Evolutionary conservation across 2,797 vertebrate species (phyloP).

Genomic region (Nyctibius grandis): DNA sequence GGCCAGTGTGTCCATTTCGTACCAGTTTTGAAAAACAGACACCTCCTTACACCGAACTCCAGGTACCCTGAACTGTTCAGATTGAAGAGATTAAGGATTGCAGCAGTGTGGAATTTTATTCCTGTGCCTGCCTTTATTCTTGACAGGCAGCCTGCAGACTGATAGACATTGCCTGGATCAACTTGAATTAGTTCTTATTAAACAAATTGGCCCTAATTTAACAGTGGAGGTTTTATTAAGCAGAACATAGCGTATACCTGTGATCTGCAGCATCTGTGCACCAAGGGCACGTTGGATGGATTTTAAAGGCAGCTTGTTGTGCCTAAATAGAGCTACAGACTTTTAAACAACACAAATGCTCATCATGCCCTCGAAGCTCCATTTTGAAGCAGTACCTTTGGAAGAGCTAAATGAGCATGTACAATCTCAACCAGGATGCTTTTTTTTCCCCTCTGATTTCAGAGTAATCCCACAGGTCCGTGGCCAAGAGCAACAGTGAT

Average conservation of each 20-base stretch:
- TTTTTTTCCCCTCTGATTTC: rapidly evolving
- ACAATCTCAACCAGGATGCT: not conserved
- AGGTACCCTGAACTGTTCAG: not conserved
- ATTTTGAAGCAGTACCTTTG: not conserved
- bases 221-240: not conserved
- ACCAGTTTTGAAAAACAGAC: not conserved
- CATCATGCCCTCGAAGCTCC: not conserved
- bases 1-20: not conserved
- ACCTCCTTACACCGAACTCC: not conserved
- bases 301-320: not conserved
- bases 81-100: not conserved
- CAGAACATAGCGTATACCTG: not conserved
- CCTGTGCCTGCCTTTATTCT: not conserved
- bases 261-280: not conserved
- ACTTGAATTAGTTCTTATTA: not conserved
- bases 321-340: not conserved
- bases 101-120: not conserved
- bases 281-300: not conserved
- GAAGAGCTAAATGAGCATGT: not conserved
- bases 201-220: not conserved
- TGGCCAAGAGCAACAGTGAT: not conserved
- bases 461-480: not conserved
- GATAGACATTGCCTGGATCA: not conserved
- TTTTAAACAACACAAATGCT: not conserved
- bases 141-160: not conserved